Evolutionary conservation across 2,797 vertebrate genomes (phyloP).

Genomic region (Pyrrhura leucotis): DNA sequence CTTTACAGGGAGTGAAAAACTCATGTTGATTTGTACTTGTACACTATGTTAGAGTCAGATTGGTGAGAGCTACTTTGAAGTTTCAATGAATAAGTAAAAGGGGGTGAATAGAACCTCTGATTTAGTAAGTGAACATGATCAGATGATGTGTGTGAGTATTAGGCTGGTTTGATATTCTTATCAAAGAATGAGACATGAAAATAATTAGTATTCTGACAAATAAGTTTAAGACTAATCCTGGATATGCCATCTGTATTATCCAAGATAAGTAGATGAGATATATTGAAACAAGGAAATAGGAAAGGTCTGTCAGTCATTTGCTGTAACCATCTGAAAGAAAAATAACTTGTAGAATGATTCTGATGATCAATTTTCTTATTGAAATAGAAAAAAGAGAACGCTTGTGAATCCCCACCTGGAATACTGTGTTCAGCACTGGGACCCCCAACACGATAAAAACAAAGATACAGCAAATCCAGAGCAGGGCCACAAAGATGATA

Average conservation of each 20-base stretch:
- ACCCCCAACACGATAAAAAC: neutral
- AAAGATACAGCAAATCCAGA: neutral
- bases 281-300: neutral
- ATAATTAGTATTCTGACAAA: neutral
- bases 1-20: neutral
- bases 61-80: neutral
- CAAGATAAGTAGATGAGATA: neutral
- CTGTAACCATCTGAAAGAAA: neutral
- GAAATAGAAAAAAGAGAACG: neutral
- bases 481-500: neutral
- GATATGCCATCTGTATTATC: neutral
- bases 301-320: neutral
- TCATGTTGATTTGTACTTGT: neutral
- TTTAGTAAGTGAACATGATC: neutral
- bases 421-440: neutral
- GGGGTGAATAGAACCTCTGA: neutral
- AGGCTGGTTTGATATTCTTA: neutral
- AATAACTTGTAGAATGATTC: neutral
- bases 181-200: neutral
- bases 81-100: neutral
- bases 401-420: neutral
- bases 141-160: neutral
- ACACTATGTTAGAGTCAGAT: neutral
- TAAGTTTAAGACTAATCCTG: neutral
- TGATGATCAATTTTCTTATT: neutral